Conservation (phyloP, 1,140 invertebrate genomes). For the Drosophila subpulchrella region DNA sequence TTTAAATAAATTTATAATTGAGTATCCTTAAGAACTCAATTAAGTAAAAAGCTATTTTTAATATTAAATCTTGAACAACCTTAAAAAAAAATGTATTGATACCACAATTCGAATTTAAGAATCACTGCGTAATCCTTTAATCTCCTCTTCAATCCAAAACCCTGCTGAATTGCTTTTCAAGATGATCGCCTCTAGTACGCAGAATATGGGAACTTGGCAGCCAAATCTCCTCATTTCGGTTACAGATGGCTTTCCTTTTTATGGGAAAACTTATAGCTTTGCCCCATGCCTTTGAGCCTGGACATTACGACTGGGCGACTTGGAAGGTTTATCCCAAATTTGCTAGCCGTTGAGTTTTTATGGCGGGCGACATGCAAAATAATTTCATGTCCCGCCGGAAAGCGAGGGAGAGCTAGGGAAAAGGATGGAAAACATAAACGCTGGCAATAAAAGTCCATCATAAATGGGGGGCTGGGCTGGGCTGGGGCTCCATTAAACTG, state of each 20-base stretch:
- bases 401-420: neutral
- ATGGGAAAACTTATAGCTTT: conserved; percentile 20
- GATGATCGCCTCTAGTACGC: neutral
- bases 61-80: too few relatives aligned
- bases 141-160: too few relatives aligned
- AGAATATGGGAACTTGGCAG: conserved; percentile 1
- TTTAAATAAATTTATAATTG: too few relatives aligned
- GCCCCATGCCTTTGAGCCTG: neutral
- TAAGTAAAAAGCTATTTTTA: too few relatives aligned
- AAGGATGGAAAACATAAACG: conserved; percentile 51
- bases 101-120: too few relatives aligned
- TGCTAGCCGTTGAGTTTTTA: conserved; percentile 69
- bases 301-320: neutral
- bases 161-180: neutral
- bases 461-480: conserved; percentile 41
- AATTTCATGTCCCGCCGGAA: conserved; percentile 52
- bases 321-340: conserved; percentile 64
- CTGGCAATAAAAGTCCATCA: conserved; percentile 73
- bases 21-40: too few relatives aligned
- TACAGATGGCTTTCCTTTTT: conserved; percentile 19
- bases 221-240: conserved; percentile 7
- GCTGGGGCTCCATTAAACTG: conserved; percentile 55
- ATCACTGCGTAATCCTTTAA: too few relatives aligned
- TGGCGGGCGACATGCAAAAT: conserved; percentile 67
- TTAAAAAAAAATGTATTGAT: too few relatives aligned